Conservation (phyloP, 1,140 invertebrate genomes). For the Diabrotica virgifera region DNA sequence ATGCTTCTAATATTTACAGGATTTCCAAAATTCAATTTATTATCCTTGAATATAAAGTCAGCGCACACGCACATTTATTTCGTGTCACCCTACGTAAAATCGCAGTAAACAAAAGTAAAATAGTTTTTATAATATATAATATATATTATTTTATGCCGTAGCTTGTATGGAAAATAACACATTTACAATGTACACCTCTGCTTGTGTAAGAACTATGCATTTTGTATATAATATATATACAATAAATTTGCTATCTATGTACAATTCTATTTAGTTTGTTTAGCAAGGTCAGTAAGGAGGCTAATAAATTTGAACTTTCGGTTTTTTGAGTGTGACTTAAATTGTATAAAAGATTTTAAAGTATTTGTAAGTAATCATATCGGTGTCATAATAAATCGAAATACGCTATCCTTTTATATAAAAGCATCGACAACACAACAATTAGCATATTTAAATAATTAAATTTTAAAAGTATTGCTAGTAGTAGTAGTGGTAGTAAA, state of each 20-base stretch:
- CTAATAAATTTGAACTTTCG: neutral
- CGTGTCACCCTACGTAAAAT: constrained; percentile 45
- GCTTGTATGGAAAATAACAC: constrained; percentile 44
- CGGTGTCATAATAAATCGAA: too few relatives aligned
- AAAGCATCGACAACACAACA: too few relatives aligned
- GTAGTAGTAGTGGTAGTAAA: too few relatives aligned
- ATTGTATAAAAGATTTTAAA: too few relatives aligned
- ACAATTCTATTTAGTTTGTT: constrained; percentile 27
- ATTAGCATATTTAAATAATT: too few relatives aligned
- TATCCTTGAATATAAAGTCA: constrained; percentile 25
- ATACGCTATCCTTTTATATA: too few relatives aligned
- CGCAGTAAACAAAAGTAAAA: constrained; percentile 38
- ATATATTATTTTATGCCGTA: constrained; percentile 36
- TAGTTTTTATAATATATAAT: constrained; percentile 38
- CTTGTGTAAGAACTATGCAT: constrained; percentile 29
- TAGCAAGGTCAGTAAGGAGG: neutral
- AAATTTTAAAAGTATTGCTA: too few relatives aligned
- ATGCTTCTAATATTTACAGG: neutral
- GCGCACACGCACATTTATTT: constrained; percentile 38
- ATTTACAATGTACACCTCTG: constrained; percentile 39
- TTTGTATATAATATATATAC: constrained; percentile 35
- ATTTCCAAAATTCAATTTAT: constrained; percentile 32
- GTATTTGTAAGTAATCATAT: too few relatives aligned
- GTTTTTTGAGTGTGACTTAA: neutral
- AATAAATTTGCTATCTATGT: constrained; percentile 41